A percentile compares a stretch with the other conserved stretches of the same genome.
phyloP scores from a whole-genome alignment of 1,140 invertebrate genomes.

The Drosophila ogumai region DNA sequence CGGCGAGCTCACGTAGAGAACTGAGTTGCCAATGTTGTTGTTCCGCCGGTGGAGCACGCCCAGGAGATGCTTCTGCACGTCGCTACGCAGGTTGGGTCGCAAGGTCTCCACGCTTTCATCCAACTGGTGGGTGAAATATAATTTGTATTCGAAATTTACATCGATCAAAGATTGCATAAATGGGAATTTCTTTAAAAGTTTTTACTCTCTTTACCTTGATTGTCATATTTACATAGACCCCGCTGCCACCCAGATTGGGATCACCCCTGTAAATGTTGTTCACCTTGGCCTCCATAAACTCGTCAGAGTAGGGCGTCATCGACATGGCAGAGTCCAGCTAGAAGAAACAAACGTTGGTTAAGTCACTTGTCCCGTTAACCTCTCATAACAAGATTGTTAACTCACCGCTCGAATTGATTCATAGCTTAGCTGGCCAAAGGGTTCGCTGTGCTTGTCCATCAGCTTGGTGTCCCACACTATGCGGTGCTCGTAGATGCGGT shows the following conservation, averaged over 20 bases:
- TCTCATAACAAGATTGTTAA: no score
- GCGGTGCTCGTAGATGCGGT: constrained; percentile 92
- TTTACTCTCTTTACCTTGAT: constrained; percentile 86
- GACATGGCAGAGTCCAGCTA: constrained; percentile 95
- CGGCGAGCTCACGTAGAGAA: constrained; percentile 92
- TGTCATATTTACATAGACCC: constrained; percentile 94
- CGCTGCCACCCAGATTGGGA: constrained; percentile 88
- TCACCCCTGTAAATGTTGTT: constrained; percentile 93
- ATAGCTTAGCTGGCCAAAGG: constrained; percentile 92
- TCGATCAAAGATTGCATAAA: neutral
- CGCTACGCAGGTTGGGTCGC: constrained; percentile 88
- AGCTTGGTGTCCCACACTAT: constrained; percentile 91
- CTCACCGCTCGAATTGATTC: constrained; percentile 92
- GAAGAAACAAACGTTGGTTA: neutral
- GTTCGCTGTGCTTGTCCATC: constrained; percentile 90
- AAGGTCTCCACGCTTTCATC: constrained; percentile 90
- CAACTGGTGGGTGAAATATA: constrained; percentile 37
- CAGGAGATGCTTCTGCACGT: constrained; percentile 93
- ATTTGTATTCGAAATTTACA: neutral
- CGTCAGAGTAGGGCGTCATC: constrained; percentile 94
- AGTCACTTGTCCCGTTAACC: neutral
- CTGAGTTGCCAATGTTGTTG: constrained; percentile 94
- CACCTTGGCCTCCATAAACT: constrained; percentile 92
- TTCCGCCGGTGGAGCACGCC: constrained; percentile 92
- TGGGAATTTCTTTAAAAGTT: neutral